A percentile compares a stretch with the other conserved stretches of the same genome.
Conservation (phyloP, 2,113 vertebrate species). For the Tyto alba region DNA sequence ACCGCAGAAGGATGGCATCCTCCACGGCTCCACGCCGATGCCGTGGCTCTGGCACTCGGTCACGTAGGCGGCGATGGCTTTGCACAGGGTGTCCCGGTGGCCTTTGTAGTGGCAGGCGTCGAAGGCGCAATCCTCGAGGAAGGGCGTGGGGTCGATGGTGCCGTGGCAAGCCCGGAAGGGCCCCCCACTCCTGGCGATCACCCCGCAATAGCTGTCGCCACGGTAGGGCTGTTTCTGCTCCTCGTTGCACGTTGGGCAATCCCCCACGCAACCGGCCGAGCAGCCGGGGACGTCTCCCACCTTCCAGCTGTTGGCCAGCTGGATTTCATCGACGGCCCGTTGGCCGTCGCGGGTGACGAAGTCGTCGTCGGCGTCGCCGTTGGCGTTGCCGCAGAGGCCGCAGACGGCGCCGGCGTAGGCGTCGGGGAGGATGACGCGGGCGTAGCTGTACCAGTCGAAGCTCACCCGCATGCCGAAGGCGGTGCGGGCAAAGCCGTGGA, state of each 20-base stretch:
- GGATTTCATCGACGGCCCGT: background rate
- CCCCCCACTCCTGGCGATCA: constrained; percentile 26
- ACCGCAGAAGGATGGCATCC: constrained; percentile 67
- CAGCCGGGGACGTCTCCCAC: background rate
- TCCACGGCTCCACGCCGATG: constrained; percentile 50
- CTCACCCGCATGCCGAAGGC: constrained; percentile 59
- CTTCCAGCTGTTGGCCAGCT: constrained; percentile 59
- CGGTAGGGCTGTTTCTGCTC: constrained; percentile 24
- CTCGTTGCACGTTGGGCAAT: background rate
- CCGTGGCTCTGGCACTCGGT: constrained; percentile 66
- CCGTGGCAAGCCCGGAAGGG: constrained; percentile 61
- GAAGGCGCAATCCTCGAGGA: constrained; percentile 67
- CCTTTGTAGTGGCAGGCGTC: constrained; percentile 71
- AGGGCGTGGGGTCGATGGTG: constrained; percentile 1
- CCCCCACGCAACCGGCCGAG: background rate
- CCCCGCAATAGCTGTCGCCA: constrained; percentile 33
- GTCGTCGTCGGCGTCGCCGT: constrained; percentile 48
- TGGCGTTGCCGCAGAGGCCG: constrained; percentile 75
- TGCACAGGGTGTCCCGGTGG: constrained; percentile 63
- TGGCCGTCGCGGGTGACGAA: constrained; percentile 24
- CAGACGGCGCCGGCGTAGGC: constrained; percentile 50
- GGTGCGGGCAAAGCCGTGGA: constrained; percentile 50
- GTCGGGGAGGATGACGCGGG: constrained; percentile 56
- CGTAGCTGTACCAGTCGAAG: constrained; percentile 71
- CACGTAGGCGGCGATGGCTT: constrained; percentile 64